phyloP scores from a whole-genome alignment of 1,140 invertebrate genomes.

The Drosophila insularis region DNA sequence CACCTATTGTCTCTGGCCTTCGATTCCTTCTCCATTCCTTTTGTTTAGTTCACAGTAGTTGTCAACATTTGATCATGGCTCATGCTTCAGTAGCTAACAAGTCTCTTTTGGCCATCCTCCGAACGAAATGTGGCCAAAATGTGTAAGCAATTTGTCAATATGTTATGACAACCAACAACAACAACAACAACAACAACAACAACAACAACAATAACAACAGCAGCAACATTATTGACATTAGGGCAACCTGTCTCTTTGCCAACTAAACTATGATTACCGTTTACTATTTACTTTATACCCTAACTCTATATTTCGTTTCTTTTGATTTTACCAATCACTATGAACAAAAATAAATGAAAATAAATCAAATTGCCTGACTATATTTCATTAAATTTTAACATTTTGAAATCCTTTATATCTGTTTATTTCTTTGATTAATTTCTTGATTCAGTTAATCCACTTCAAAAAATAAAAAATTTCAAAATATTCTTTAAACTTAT shows the following conservation, averaged over 20 bases:
- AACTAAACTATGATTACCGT: conserved; percentile 77
- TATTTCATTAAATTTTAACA: too few species aligned
- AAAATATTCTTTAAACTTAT: too few species aligned
- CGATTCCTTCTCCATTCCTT: not conserved
- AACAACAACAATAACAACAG: conserved; percentile 23
- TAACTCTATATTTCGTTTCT: conserved; percentile 1
- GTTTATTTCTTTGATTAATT: too few species aligned
- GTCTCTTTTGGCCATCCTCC: conserved; percentile 26
- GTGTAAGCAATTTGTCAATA: conserved; percentile 77
- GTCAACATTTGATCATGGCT: conserved; percentile 64
- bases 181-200: conserved; percentile 30
- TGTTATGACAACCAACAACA: conserved; percentile 64
- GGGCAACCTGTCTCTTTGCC: conserved; percentile 74
- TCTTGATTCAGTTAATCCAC: too few species aligned
- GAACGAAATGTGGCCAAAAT: conserved; percentile 70
- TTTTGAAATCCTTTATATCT: too few species aligned
- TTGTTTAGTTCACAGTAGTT: conserved; percentile 19
- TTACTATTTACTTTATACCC: conserved; percentile 40
- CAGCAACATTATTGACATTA: conserved; percentile 74
- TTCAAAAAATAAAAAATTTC: too few species aligned
- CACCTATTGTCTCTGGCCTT: not conserved
- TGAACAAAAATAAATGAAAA: not conserved
- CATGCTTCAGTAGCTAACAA: conserved; percentile 68
- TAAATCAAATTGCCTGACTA: too few species aligned
- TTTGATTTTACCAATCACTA: not conserved